Evolutionary conservation across 2,113 vertebrate genomes (phyloP).

Genomic region (Clarias batrachus): DNA sequence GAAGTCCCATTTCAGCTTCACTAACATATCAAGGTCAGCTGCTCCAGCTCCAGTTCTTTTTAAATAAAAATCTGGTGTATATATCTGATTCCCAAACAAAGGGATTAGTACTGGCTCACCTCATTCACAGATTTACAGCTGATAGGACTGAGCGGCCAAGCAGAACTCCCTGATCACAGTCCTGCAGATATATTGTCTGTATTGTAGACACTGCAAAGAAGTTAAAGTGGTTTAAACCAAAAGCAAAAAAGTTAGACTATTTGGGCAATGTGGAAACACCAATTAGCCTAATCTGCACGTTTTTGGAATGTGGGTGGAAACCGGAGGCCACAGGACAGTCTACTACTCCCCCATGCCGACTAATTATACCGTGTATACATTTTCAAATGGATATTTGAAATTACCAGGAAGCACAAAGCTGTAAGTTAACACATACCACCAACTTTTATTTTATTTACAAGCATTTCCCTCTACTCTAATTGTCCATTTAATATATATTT

Average conservation of each 20-base stretch:
- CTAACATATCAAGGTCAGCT: conserved; percentile 39
- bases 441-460: conserved; percentile 87
- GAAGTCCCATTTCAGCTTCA: conserved; percentile 33
- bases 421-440: conserved; percentile 64
- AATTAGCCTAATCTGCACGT: too few relatives aligned
- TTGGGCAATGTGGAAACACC: not conserved
- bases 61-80: conserved; percentile 11
- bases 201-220: not conserved
- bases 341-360: too few relatives aligned
- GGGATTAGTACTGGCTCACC: not conserved
- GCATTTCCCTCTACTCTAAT: conserved; percentile 78
- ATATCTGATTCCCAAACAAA: conserved; percentile 32
- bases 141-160: not conserved
- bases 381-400: not conserved
- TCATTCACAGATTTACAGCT: conserved; percentile 25
- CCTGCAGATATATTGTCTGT: not conserved
- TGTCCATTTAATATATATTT: conserved; percentile 55
- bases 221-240: not conserved
- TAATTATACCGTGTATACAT: too few relatives aligned
- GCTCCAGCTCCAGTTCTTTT: not conserved
- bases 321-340: too few relatives aligned
- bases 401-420: conserved; percentile 12
- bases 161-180: not conserved
- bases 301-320: too few relatives aligned
- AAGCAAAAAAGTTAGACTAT: not conserved